Base-by-base conservation (phyloP, 2,797 vertebrate genomes). In the Oreochromis grahami region DNA sequence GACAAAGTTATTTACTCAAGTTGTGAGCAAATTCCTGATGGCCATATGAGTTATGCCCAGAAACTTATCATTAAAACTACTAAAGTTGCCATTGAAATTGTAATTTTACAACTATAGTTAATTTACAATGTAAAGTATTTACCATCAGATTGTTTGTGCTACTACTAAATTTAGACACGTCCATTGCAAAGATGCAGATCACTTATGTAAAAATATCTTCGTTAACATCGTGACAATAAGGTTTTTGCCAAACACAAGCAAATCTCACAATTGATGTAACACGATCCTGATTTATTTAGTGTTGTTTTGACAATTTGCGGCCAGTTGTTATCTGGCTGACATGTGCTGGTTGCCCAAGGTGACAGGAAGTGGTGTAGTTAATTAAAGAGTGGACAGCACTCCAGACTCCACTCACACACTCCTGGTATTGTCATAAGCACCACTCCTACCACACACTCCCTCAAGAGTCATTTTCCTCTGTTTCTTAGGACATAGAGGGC, bases 341-440 rank as follows among this genome's bases (percentile, higher is more conserved):
- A 58, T 93, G 87, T 81, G 89, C 51, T 51, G 81, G 88, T 89
- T 91, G 89, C 88, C 85, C 48, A 14, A 92, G 81, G 87, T 86
- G 92, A 93, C 90, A 92, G 90, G 88, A 93, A 88, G 87, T 81
- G 7, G 85, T 74, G 77, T 78, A 84, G 87, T 88, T 95, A 94
- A 94, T 95, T 94, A 94, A 94, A 92, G 90, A 92, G 90, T 92
- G 93, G 94, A 94, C 94, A 89, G 86, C 93, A 82, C 93, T 94
- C 90, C 85, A 94, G 83, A 84, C 86, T 88, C 82, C 89, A 93
- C 93, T 94, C 87, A 89, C 85, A 89, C 92, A 85, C 92, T 91
- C 86, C 89, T 93, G 88, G 82, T 56, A 89, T 94, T 94, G 93
- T 95, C 92, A 89, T 84, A 84, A 94, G 94, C 90, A 93, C 93